Conservation (phyloP, 2,113 vertebrate species). For the Zapus hudsonius region DNA sequence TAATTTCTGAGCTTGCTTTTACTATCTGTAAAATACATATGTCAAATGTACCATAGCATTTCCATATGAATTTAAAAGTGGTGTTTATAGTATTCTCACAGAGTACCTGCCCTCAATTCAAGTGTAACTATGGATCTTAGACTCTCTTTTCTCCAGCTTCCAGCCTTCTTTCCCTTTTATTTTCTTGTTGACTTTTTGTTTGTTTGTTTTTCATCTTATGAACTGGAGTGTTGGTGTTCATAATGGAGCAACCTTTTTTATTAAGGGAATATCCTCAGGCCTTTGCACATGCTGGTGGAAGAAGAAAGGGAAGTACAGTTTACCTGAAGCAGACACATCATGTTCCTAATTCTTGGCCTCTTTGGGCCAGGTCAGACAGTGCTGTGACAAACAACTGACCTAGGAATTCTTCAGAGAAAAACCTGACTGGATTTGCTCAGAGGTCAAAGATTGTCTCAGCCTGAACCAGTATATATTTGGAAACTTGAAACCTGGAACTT, state of each 20-base stretch:
- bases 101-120: neutral
- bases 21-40: conserved; percentile 10
- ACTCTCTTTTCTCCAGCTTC: neutral
- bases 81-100: neutral
- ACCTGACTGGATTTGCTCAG: conserved; percentile 40
- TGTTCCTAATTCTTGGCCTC: conserved; percentile 6
- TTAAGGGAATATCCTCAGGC: neutral
- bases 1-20: conserved; percentile 45
- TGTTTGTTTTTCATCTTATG: conserved; percentile 42
- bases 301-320: conserved; percentile 6
- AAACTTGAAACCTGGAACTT: conserved; percentile 68
- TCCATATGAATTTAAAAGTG: conserved; percentile 32
- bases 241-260: neutral
- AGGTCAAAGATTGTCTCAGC: conserved; percentile 57
- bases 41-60: neutral
- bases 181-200: conserved; percentile 22
- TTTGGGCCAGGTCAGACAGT: conserved; percentile 30
- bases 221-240: neutral
- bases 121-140: neutral
- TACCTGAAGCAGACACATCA: neutral
- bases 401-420: conserved; percentile 56
- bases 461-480: conserved; percentile 52
- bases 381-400: conserved; percentile 23
- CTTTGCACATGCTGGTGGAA: neutral
- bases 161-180: neutral